phyloP scores from a whole-genome alignment of 2,797 vertebrate species.

The Lycodopsis pacificus region DNA sequence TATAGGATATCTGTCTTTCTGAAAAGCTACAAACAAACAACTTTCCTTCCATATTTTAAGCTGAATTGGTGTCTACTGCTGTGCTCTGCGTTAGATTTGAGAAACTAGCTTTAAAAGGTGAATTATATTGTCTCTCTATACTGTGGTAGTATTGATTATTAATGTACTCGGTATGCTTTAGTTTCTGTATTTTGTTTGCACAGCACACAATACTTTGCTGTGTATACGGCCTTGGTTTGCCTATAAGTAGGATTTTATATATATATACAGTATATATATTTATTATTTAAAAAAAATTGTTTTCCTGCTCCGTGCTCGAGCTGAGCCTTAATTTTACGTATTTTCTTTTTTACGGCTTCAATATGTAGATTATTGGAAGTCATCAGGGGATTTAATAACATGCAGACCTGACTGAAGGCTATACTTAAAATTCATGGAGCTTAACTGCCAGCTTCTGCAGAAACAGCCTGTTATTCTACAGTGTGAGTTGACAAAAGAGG shows the following conservation, averaged over 20 bases:
- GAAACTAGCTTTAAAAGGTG: not conserved
- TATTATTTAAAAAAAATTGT: no score
- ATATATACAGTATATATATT: not conserved
- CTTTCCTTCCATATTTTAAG: not conserved
- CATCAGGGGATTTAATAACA: conserved; percentile 36
- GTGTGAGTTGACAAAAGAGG: conserved; percentile 42
- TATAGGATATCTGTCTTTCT: not conserved
- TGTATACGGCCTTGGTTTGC: not conserved
- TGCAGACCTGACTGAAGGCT: conserved; percentile 36
- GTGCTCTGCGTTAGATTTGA: not conserved
- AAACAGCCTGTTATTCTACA: conserved; percentile 39
- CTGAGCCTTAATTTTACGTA: not conserved
- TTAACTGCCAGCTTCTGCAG: conserved; percentile 10
- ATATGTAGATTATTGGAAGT: conserved; percentile 43
- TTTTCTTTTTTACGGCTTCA: conserved; percentile 21
- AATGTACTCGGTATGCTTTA: conserved; percentile 8
- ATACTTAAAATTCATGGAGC: conserved; percentile 44
- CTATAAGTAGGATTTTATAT: not conserved
- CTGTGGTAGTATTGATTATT: conserved; percentile 1
- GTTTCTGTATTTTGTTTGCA: conserved; percentile 17
- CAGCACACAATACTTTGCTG: not conserved
- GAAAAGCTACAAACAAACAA: not conserved
- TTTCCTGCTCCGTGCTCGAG: not conserved
- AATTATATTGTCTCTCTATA: not conserved
- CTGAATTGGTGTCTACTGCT: not conserved